Evolutionary conservation across 1,140 invertebrate species (phyloP), one percentile per base, ranked within the genome.

Genomic region (Medauroidea extradentata): DNA sequence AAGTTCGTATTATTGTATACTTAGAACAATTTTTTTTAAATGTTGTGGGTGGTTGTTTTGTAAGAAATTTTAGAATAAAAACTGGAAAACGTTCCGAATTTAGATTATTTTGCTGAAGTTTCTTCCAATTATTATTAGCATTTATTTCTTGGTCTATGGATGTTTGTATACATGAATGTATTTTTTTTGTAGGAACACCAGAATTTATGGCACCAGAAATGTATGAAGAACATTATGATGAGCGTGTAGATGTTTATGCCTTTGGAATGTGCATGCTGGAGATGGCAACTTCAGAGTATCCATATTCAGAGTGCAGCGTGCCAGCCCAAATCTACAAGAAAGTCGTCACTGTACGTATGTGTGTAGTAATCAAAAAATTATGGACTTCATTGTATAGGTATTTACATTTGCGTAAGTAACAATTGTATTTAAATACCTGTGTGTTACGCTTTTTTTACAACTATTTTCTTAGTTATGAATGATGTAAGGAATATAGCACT

Each of bases 201-300:
- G 96, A 98, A 78, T 99, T 99, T 78, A 99, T 99, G 96, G 96
- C 96, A 56, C 96, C 97, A 8, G 97, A 99, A 81, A 99, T 99
- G 93, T 99, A 99, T 75, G 96, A 99, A 76, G 98, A 99, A 77
- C 94, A 98, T 76, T 99, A 99, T 75, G 96, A 99, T 77, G 98
- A 99, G 78, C 90, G 89, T 50, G 97, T 99, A 18, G 98, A 99
- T 75, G 95, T 99, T 38, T 99, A 99, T 79, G 96, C 97, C 2
- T 99, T 99, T 80, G 98, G 98, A 25, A 99, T 99, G 97, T 99
- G 98, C 78, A 98, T 99, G 93, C 81, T 99, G 66, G 98, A 99
- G 81, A 99, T 99, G 96, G 96, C 96, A 42, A 99, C 98, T n/a
- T 95, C 94, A 27, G 97, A 99, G 79, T 99, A 99, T 83, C 98